phyloP scores from a whole-genome alignment of 1,140 invertebrate species.

The Acromyrmex charruanus region DNA sequence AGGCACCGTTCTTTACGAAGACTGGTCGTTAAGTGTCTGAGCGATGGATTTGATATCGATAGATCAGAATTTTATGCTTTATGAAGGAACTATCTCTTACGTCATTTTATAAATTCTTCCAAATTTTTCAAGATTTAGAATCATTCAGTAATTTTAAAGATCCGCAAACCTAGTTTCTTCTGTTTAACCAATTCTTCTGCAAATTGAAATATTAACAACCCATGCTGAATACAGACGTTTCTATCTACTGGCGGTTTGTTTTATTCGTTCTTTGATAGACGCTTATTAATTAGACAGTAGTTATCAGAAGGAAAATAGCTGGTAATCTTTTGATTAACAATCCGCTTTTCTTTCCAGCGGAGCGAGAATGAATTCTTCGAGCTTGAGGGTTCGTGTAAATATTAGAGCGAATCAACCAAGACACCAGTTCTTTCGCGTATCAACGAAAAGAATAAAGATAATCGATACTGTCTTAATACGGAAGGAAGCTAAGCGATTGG shows the following conservation, averaged over 20 bases:
- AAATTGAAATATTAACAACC: background rate
- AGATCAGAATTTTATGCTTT: background rate
- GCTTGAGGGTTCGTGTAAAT: background rate
- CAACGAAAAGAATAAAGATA: slow-evolving; percentile 13
- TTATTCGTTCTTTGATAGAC: background rate
- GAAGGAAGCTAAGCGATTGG: slow-evolving; percentile 48
- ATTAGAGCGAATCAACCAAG: slow-evolving; percentile 41
- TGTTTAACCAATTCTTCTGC: background rate
- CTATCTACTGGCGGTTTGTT: background rate
- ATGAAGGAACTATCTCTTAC: background rate
- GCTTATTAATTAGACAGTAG: slow-evolving; percentile 22
- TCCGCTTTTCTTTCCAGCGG: background rate
- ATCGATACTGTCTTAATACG: slow-evolving; percentile 46
- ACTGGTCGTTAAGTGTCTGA: slow-evolving; percentile 21
- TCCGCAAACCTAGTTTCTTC: background rate
- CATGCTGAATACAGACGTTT: background rate
- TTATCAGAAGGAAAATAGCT: slow-evolving; percentile 23
- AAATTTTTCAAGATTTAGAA: background rate
- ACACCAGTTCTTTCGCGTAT: slow-evolving; percentile 57
- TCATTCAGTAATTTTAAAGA: background rate
- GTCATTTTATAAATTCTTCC: background rate
- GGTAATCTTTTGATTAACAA: slow-evolving; percentile 23
- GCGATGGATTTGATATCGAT: background rate
- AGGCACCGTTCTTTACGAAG: slow-evolving; percentile 45
- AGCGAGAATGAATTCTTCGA: background rate